These are phyloP conservation scores for Saxidomus purpurata DNA, from an alignment of 1,140 invertebrate genomes.

Conservation along the genomic window DNA sequence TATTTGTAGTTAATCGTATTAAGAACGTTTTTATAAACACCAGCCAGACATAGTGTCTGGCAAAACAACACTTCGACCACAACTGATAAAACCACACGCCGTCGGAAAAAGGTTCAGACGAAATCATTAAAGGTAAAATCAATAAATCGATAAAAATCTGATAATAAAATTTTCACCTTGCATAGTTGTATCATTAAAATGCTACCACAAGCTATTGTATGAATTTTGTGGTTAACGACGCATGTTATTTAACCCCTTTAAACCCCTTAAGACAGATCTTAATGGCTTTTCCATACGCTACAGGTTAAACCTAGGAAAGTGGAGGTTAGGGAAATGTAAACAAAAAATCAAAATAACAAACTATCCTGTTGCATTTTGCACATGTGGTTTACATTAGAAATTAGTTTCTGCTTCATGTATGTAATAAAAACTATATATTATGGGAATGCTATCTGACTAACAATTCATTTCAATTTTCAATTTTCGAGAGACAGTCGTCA, in stretches of 20 bases:
- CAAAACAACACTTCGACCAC: not conserved
- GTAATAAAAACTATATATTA: not conserved
- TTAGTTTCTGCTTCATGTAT: not conserved
- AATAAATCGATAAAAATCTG: not conserved
- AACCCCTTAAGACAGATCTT: not conserved
- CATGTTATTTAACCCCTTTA: not conserved
- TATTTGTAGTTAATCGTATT: too few relatives aligned
- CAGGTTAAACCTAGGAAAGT: not conserved
- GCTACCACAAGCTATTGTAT: not conserved
- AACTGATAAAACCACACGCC: not conserved
- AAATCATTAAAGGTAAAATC: not conserved
- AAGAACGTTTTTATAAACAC: too few relatives aligned
- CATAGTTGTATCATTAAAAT: not conserved
- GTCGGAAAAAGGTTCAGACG: not conserved
- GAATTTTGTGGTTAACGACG: not conserved
- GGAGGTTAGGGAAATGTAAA: not conserved
- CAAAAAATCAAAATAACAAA: slow-evolving; percentile 16
- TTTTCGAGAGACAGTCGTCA: not conserved
- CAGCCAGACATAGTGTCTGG: not conserved
- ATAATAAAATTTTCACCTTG: slow-evolving; percentile 7
- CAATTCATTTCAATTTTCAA: not conserved
- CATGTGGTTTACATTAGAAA: slow-evolving; percentile 9
- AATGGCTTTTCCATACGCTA: not conserved
- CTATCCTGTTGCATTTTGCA: slow-evolving; percentile 5
- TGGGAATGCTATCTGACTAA: not conserved